A percentile compares a stretch with the other conserved stretches of the same genome.
phyloP scores from a whole-genome alignment of 2,113 vertebrate species.

The Noturus placidus region DNA sequence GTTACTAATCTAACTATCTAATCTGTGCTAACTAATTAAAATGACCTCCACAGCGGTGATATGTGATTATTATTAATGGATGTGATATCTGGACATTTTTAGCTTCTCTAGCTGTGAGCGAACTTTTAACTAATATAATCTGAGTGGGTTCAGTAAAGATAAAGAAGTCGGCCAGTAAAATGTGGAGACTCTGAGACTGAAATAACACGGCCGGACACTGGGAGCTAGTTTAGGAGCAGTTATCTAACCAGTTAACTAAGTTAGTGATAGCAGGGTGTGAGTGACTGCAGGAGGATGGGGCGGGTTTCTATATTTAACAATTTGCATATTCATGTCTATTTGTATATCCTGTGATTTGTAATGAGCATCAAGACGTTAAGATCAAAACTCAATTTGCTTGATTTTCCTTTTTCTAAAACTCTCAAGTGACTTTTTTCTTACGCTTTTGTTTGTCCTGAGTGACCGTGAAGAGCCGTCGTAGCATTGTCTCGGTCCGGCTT shows the following conservation, averaged over 20 bases:
- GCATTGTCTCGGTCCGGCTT: constrained; percentile 83
- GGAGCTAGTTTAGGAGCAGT: background rate
- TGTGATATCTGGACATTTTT: background rate
- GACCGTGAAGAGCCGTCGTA: constrained; percentile 82
- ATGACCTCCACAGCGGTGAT: background rate
- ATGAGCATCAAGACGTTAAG: background rate
- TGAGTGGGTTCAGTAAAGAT: no score
- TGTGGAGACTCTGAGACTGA: background rate
- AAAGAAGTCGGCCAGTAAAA: background rate
- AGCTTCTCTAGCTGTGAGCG: background rate
- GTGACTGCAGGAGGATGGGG: background rate
- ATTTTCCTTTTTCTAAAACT: constrained; percentile 66
- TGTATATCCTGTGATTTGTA: background rate
- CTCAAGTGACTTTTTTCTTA: constrained; percentile 78
- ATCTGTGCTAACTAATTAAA: background rate
- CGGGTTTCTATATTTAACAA: background rate
- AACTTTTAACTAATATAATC: background rate
- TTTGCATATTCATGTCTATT: background rate
- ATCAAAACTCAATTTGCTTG: constrained; percentile 55
- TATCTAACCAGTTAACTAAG: background rate
- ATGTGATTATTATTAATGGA: background rate
- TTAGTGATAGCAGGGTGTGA: no score
- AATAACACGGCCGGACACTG: background rate
- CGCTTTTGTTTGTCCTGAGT: constrained; percentile 85
- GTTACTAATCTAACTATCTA: background rate